Evolutionary conservation across 2,113 vertebrate genomes (phyloP).

Genomic region (Aptenodytes forsteri): DNA sequence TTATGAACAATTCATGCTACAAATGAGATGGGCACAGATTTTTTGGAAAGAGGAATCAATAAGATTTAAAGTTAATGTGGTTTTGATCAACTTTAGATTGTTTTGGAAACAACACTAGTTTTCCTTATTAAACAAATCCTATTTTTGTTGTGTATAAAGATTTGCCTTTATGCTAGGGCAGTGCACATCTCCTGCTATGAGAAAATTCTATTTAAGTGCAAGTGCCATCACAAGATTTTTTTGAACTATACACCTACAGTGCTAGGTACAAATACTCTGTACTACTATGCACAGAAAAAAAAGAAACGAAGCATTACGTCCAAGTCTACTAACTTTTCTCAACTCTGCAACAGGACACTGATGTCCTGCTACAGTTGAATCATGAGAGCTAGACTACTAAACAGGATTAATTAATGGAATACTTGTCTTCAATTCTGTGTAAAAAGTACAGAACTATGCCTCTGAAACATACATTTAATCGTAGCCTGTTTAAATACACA

Average conservation of each 20-base stretch:
- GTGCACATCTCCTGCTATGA: not conserved
- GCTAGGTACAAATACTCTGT: not conserved
- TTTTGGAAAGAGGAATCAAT: not conserved
- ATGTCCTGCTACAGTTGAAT: not conserved
- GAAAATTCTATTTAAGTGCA: not conserved
- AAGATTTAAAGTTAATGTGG: not conserved
- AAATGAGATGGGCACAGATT: not conserved
- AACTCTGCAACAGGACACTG: not conserved
- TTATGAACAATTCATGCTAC: not conserved
- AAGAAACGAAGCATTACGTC: not conserved
- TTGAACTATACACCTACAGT: not conserved
- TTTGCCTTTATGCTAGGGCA: not conserved
- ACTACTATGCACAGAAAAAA: not conserved
- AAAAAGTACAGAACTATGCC: not conserved
- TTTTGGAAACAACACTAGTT: not conserved
- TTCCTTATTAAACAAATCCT: not conserved
- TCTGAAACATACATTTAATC: not conserved
- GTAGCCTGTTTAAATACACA: not conserved
- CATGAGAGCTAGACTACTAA: not conserved
- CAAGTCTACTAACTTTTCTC: not conserved
- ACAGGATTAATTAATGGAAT: not conserved
- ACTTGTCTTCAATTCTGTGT: not conserved
- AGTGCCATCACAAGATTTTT: not conserved
- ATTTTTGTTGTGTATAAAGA: not conserved
- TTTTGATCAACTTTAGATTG: not conserved